Base-by-base conservation (phyloP, 2,797 vertebrate species). In the Oophaga sylvatica region DNA sequence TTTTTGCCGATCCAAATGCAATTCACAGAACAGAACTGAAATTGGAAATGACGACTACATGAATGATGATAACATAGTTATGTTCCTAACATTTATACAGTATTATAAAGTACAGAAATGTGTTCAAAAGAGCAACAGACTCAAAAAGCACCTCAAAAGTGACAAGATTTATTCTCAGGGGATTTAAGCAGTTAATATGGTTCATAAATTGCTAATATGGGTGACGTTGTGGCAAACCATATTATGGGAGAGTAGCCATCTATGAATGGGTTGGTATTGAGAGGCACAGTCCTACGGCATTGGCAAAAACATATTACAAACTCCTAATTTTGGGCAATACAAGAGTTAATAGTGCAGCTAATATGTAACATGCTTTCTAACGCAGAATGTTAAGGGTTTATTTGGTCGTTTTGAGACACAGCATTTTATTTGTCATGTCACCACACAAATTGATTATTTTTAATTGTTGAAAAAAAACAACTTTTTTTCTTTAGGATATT, bases 151-250 rank as follows among this genome's bases (percentile, higher is more conserved):
- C 84, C 80, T 86, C 88, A 83, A 83, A 78, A 56, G 63, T 86
- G 53, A 86, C 80, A 83, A 70, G 71, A 79, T 71, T 82, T 70
- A 9, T 68, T 86, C 88, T 89, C 88, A 89, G 88, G 88, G 88
- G 84, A 83, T 60, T 26, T 83, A 65, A 83, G 65, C 73, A 89
- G 80, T 62, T 70, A 81, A 81, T 84, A 62, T 63, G 77, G 79
- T 65, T 80, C 68, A 83, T 62, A 78, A 78, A 81, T 80, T 85
- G 70, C 79, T 81, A 82, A 77, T 82, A 22, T 62, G 60, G 70
- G 59, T 71, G 56, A 81, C 5, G 48, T 31, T 77, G 63, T 82
- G 71, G 80, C 79, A 89, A 70, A 81, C 48, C n/a, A 71, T 11
- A 79, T n/a, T 77, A 22, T 77, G 45, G 81, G 63, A 71, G 35